These are phyloP conservation scores for Platypus cylindrus DNA, from an alignment of 2,888 invertebrate species.

Conservation along the genomic window DNA sequence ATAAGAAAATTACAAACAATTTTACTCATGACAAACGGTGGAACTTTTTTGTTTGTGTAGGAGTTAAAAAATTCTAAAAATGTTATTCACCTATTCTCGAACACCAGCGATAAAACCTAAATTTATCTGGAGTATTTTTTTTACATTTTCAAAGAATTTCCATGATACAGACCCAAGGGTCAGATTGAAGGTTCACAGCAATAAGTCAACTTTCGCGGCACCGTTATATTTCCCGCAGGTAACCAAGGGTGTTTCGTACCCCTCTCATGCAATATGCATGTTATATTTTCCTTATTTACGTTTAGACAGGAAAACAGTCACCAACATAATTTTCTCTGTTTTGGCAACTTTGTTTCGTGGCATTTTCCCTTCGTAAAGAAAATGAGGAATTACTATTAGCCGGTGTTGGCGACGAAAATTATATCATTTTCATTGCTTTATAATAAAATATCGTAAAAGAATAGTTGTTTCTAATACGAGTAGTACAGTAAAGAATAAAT, in stretches of 20 bases:
- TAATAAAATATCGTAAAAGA: no score
- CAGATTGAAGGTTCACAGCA: constrained; percentile 13
- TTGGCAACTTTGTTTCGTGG: constrained; percentile 14
- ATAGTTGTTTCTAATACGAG: no score
- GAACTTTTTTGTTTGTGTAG: no score
- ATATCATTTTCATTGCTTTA: constrained; percentile 11
- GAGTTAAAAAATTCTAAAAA: no score
- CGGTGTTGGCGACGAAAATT: constrained; percentile 10
- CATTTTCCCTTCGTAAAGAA: constrained; percentile 15
- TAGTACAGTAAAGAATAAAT: no score
- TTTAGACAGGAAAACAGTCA: constrained; percentile 32
- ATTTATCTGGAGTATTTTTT: no score
- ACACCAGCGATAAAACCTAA: no score
- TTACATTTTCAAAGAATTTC: no score
- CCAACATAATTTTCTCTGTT: constrained; percentile 30
- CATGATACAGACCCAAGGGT: constrained; percentile 9
- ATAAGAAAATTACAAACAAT: no score
- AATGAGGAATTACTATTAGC: constrained; percentile 17
- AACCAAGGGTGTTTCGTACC: constrained; percentile 25
- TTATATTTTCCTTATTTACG: constrained; percentile 35
- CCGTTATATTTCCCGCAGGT: constrained; percentile 24
- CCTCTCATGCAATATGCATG: constrained; percentile 35
- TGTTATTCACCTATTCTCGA: no score
- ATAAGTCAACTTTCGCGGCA: constrained; percentile 13
- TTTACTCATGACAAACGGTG: no score